Conservation (phyloP, 2,797 vertebrate genomes). For the Microctenopoma steveboyesi region DNA sequence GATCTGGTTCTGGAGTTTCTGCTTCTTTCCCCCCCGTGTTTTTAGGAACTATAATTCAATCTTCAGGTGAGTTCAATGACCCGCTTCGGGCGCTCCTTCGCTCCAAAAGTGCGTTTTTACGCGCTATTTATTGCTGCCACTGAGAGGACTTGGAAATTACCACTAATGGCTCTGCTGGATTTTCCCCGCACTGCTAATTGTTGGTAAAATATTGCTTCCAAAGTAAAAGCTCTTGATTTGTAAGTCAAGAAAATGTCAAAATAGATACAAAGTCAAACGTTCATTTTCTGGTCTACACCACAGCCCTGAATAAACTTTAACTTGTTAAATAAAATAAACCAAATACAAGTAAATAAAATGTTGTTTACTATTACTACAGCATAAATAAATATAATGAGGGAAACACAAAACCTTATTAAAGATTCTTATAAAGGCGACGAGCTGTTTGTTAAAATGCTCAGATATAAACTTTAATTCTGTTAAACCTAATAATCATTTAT, state of each 20-base stretch:
- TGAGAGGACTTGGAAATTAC: constrained; percentile 52
- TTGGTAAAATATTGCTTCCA: not conserved
- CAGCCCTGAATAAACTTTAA: not conserved
- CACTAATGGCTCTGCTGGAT: constrained; percentile 36
- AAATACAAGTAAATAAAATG: not conserved
- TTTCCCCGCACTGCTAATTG: constrained; percentile 44
- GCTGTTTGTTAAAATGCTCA: not conserved
- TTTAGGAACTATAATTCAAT: constrained; percentile 52
- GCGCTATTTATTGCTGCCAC: constrained; percentile 43
- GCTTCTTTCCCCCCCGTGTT: not conserved
- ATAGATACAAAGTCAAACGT: not conserved
- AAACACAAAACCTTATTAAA: not conserved
- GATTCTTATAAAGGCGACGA: not conserved
- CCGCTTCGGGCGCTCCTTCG: constrained; percentile 52
- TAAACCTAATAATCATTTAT: not conserved
- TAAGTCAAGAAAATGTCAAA: not conserved
- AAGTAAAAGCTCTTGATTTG: not conserved
- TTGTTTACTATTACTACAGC: not conserved
- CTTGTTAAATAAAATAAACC: not conserved
- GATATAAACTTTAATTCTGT: not conserved
- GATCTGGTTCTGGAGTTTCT: constrained; percentile 26
- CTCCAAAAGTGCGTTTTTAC: constrained; percentile 48
- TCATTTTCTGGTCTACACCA: not conserved
- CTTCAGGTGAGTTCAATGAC: constrained; percentile 47
- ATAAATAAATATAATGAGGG: too few relatives aligned